Evolutionary conservation across 2,888 invertebrate genomes (phyloP).

Genomic region (Acrocyrtus sp.): DNA sequence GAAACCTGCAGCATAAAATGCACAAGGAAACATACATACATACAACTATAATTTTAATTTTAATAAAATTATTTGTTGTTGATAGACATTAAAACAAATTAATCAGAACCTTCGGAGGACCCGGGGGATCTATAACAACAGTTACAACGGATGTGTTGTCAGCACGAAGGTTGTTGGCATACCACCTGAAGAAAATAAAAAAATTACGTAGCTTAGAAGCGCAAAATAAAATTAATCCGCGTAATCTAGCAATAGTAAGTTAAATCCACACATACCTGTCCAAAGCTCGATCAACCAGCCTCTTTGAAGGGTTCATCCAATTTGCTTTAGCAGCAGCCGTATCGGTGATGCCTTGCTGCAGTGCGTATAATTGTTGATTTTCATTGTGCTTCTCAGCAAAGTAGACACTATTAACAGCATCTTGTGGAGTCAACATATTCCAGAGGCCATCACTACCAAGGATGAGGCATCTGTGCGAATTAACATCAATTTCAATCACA

Average conservation of each 20-base stretch:
- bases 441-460: conserved; percentile 97
- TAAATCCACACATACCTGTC: conserved; percentile 64
- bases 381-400: conserved; percentile 85
- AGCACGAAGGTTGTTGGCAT: conserved; percentile 85
- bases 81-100: too few species aligned
- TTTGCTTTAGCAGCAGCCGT: conserved; percentile 63
- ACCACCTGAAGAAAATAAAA: conserved; percentile 76
- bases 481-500: conserved; percentile 83
- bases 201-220: too few species aligned
- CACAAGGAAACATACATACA: neutral
- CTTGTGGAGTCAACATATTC: conserved; percentile 90
- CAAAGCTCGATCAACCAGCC: conserved; percentile 83
- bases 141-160: conserved; percentile 97
- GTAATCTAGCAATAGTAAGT: conserved; percentile 7
- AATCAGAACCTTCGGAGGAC: conserved; percentile 78
- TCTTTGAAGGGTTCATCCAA: conserved; percentile 92
- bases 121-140: conserved; percentile 89
- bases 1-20: neutral
- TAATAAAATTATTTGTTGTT: too few species aligned
- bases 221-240: neutral
- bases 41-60: too few species aligned
- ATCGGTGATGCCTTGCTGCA: conserved; percentile 13
- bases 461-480: conserved; percentile 82
- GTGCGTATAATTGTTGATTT: conserved; percentile 56
- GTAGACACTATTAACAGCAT: conserved; percentile 85